Conservation (phyloP, 2,888 invertebrate genomes). For the Drosophila helvetica region DNA sequence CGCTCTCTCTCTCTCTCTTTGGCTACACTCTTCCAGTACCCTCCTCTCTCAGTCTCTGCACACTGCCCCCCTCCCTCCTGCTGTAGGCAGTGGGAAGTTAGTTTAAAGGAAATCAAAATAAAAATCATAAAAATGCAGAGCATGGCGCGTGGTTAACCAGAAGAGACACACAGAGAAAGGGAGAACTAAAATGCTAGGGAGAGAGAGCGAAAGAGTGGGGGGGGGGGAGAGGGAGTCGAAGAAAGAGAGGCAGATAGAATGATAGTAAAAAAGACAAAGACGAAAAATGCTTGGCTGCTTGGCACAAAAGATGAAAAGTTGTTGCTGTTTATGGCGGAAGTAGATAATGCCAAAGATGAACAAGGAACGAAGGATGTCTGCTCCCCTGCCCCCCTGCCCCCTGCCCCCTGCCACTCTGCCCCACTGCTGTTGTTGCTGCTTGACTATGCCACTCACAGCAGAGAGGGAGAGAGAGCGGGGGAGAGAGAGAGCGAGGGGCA, state of each 20-base stretch:
- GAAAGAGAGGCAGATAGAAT: conserved; percentile 15
- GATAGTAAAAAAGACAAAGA: conserved; percentile 56
- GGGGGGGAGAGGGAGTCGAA: conserved; percentile 41
- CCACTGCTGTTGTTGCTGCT: too few relatives aligned
- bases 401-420: conserved; percentile 9
- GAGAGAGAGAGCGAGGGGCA: background rate
- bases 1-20: background rate
- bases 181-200: too few relatives aligned
- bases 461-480: conserved; percentile 3
- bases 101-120: conserved; percentile 80
- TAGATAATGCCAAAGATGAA: conserved; percentile 78
- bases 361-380: conserved; percentile 57
- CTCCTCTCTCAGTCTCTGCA: background rate
- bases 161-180: background rate
- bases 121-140: conserved; percentile 79
- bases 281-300: conserved; percentile 51
- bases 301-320: conserved; percentile 78
- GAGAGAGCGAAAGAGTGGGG: conserved; percentile 20
- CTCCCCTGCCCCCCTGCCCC: conserved; percentile 17
- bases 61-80: background rate
- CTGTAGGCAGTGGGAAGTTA: conserved; percentile 59
- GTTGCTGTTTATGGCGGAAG: conserved; percentile 78
- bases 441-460: too few relatives aligned
- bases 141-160: conserved; percentile 64
- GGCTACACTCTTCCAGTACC: background rate